Evolutionary conservation across 2,888 invertebrate species (phyloP).

Genomic region (Amiota communis): DNA sequence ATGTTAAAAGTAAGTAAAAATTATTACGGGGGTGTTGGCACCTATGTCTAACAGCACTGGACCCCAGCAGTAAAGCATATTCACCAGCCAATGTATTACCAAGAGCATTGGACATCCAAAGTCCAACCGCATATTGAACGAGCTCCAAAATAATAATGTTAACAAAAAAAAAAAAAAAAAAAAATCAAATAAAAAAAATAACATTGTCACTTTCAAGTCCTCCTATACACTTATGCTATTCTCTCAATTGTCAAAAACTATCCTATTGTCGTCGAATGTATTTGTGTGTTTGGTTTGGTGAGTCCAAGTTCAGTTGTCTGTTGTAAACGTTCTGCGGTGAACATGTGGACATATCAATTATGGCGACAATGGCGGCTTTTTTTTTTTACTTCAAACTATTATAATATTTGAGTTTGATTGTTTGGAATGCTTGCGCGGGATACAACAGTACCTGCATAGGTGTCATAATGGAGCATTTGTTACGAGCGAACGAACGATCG

Average conservation of each 20-base stretch:
- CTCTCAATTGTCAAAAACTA: not conserved
- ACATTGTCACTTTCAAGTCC: not conserved
- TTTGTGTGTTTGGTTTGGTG: too few species aligned
- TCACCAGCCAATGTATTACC: not conserved
- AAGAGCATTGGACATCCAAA: constrained; percentile 17
- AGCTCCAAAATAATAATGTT: not conserved
- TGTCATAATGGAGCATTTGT: too few species aligned
- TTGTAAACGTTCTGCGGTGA: not conserved
- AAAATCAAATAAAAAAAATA: not conserved
- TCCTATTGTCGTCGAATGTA: not conserved
- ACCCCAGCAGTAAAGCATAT: not conserved
- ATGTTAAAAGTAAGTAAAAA: too few species aligned
- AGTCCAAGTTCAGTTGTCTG: not conserved
- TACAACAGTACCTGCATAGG: too few species aligned
- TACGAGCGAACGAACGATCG: too few species aligned
- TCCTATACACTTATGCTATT: not conserved
- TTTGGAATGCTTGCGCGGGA: not conserved
- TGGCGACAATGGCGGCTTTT: constrained; percentile 3
- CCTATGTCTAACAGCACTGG: too few species aligned
- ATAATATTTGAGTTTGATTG: not conserved
- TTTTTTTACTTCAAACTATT: not conserved
- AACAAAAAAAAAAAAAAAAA: not conserved
- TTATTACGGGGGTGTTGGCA: too few species aligned
- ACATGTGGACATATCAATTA: not conserved
- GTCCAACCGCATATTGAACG: not conserved